Base-by-base conservation (phyloP, 2,888 invertebrate species). In the Hypena proboscidalis region DNA sequence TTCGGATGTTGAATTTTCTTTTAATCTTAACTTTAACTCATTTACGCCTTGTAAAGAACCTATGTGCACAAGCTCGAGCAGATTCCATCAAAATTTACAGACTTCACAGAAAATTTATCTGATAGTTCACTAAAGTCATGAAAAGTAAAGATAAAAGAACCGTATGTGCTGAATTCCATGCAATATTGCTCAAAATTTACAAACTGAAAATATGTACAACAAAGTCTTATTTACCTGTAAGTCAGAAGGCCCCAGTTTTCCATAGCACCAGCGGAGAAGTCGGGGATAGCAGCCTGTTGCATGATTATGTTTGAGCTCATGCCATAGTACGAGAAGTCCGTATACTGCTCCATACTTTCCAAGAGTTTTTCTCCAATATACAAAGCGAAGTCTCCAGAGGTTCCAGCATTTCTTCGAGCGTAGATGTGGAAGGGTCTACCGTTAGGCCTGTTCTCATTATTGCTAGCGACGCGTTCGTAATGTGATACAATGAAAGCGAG, bases 401-500 rank as follows among this genome's bases (percentile, higher is more conserved):
- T 43, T 1, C 77, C 73, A 2, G 83, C 85, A 37, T 88, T 87
- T 20, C 85, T 59, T 19, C 92, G 76, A 0, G 92, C 91, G 15
- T 82, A 84, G 13, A 89, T 88, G 2, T 74, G 53, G 49, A 90
- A 90, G 7, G 89, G 87, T 26, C 85, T 64, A n/a, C n/a, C n/a
- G n/a, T n/a, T n/a, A n/a, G n/a, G n/a, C n/a, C n/a, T 0, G 8
- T 78, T 50, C 14, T 57, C 68, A 17, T 76, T 76, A 0, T n/a
- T n/a, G n/a, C 45, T 19, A 1, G 80, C 72, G 0, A 83, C 75
- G 1, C 33, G 58, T 13, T 60, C 43, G n/a, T 95, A 95, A 60
- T 96, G 94, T n/a, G 96, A 96, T 0, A 98, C 94, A 1, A 97
- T 93, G 70, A 97, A 95, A 0, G 97, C 97, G n/a, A 97, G 90